Evolutionary conservation across 2,113 vertebrate species (phyloP), one percentile per base, ranked within the genome.

Genomic region (Bubo bubo): DNA sequence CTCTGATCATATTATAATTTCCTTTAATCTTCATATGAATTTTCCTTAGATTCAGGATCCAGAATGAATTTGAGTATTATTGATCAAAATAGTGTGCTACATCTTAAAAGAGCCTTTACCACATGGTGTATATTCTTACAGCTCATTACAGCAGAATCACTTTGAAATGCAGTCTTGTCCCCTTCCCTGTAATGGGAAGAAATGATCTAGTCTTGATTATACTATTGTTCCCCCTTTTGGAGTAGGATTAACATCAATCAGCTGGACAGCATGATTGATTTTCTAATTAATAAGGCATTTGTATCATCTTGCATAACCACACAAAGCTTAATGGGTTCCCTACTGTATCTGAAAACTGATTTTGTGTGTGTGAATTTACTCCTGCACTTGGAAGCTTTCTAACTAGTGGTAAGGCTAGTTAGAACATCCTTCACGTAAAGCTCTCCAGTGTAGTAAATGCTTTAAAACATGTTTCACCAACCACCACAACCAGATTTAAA

Each of bases 271-370:
- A 37, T 97, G 96, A 98, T 98, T 98, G 98, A 98, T 98, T 98
- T 98, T 98, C 96, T 98, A 98, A 98, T 98, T 98, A 98, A 98
- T 98, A 96, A 86, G 45, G 97, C 97, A 97, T 98, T 98, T 98
- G 97, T 97, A 97, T 94, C 93, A 64, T 88, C 94, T 91, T 86
- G n/a, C 87, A 92, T 95, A 97, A 94, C 96, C 96, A 93, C 90
- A 95, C 90, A 98, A 96, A 97, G 88, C 96, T 97, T 94, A 95
- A 96, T 82, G 86, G 79, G 91, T 92, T 97, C 85, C 89, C 80
- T 91, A 91, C 96, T 97, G 91, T 94, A 97, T 94, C 97, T 96
- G 95, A 82, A 96, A 93, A 93, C 79, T 47, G 93, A 89, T 62
- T 95, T 91, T 49, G 58, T 86, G 89, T 93, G 85, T 96, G 94